Evolutionary conservation across 2,797 vertebrate genomes (phyloP).

Genomic region (Cynodonichthys magdalenae): DNA sequence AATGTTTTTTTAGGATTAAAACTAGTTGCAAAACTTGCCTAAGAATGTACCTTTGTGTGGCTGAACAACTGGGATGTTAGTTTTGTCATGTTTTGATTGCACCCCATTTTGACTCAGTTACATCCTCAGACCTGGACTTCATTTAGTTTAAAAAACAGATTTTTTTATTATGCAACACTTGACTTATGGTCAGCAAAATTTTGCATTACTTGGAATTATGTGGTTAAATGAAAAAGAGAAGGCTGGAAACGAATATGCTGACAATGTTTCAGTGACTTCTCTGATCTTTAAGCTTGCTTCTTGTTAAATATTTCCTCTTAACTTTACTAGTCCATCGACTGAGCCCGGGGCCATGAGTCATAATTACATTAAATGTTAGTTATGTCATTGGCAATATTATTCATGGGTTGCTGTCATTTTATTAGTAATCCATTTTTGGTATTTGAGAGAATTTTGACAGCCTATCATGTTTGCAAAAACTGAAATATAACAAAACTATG

Average conservation of each 20-base stretch:
- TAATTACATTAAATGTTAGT: not conserved
- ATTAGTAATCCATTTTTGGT: too few relatives aligned
- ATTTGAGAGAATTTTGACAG: too few relatives aligned
- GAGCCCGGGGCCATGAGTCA: slow-evolving; percentile 3
- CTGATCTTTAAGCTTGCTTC: slow-evolving; percentile 12
- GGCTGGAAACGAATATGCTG: not conserved
- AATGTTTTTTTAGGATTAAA: slow-evolving; percentile 1
- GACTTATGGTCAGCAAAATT: slow-evolving; percentile 6
- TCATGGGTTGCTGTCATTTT: not conserved
- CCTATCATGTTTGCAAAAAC: too few relatives aligned
- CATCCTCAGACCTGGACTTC: slow-evolving; percentile 1
- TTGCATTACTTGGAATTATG: slow-evolving; percentile 5
- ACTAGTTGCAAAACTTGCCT: slow-evolving; percentile 3
- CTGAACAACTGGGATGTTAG: not conserved
- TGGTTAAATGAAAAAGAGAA: not conserved
- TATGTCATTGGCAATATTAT: not conserved
- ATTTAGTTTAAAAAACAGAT: not conserved
- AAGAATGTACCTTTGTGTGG: not conserved
- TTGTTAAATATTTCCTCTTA: slow-evolving; percentile 6
- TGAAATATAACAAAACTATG: too few relatives aligned
- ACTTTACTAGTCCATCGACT: not conserved
- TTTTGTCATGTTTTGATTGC: not conserved
- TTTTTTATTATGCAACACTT: not conserved
- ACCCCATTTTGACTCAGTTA: not conserved
- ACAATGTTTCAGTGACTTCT: slow-evolving; percentile 16